phyloP scores from a whole-genome alignment of 2,113 vertebrate genomes.

The Zingel zingel region DNA sequence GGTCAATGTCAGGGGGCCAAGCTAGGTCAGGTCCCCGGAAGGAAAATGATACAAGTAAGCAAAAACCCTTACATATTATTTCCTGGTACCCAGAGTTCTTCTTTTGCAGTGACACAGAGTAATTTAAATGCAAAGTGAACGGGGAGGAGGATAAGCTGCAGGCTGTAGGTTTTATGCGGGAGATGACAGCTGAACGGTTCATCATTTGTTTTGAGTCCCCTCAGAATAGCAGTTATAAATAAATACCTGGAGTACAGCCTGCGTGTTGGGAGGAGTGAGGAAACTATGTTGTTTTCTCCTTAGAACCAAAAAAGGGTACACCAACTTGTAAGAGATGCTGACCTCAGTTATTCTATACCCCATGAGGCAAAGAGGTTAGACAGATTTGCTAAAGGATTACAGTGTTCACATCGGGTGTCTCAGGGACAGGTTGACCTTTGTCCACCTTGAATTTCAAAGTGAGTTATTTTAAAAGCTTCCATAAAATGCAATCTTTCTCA shows the following conservation, averaged over 20 bases:
- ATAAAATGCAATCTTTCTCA: background rate
- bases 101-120: slow-evolving; percentile 29
- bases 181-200: slow-evolving; percentile 65
- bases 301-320: slow-evolving; percentile 13
- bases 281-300: slow-evolving; percentile 24
- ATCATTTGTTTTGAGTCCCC: slow-evolving; percentile 60
- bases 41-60: slow-evolving; percentile 44
- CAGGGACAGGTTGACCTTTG: background rate
- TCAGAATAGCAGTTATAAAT: slow-evolving; percentile 56
- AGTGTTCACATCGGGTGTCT: background rate
- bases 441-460: slow-evolving; percentile 43
- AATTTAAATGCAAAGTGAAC: slow-evolving; percentile 56
- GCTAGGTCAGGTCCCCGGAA: slow-evolving; percentile 46
- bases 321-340: slow-evolving; percentile 38
- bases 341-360: slow-evolving; percentile 25
- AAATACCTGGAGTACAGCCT: slow-evolving; percentile 44
- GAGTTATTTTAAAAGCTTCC: slow-evolving; percentile 22
- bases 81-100: slow-evolving; percentile 22
- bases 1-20: slow-evolving; percentile 44
- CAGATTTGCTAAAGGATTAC: background rate
- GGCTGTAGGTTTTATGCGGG: slow-evolving; percentile 45
- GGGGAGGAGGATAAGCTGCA: slow-evolving; percentile 36
- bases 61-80: slow-evolving; percentile 13
- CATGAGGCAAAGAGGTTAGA: background rate
- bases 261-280: slow-evolving; percentile 29